phyloP scores from a whole-genome alignment of 2,797 vertebrate genomes.

The Margarornis squamiger region DNA sequence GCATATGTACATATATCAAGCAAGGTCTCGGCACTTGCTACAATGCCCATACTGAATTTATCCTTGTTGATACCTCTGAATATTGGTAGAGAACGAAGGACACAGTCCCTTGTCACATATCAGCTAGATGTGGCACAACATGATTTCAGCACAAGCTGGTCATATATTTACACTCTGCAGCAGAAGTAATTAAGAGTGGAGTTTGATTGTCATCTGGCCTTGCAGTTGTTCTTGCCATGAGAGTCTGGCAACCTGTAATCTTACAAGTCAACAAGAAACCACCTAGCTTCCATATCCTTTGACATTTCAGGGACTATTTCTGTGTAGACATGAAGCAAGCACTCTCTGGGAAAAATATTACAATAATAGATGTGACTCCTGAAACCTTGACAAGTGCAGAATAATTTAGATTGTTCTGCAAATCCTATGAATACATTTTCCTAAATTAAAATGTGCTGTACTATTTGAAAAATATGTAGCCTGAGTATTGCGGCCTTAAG shows the following conservation, averaged over 20 bases:
- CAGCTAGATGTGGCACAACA: neutral
- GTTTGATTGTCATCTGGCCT: conserved; percentile 51
- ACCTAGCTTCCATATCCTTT: conserved; percentile 19
- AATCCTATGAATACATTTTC: neutral
- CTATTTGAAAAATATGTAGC: neutral
- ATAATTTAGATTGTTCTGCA: conserved; percentile 25
- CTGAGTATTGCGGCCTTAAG: neutral
- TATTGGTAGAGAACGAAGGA: neutral
- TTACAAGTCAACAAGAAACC: conserved; percentile 62
- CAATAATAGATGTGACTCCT: neutral
- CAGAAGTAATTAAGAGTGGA: conserved; percentile 57
- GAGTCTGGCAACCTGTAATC: conserved; percentile 59
- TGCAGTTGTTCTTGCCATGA: conserved; percentile 50
- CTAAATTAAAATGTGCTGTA: neutral
- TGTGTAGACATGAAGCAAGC: neutral
- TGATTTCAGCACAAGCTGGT: neutral
- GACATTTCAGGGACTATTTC: conserved; percentile 57
- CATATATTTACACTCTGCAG: neutral
- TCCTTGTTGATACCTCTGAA: conserved; percentile 32
- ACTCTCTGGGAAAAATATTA: neutral
- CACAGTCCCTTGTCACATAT: neutral
- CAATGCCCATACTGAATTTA: conserved; percentile 20
- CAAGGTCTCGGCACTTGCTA: conserved; percentile 41
- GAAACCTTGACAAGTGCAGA: conserved; percentile 27
- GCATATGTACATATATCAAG: conserved; percentile 64